Conservation (phyloP, 2,888 invertebrate genomes). For the Lepidochitona cinerea region DNA sequence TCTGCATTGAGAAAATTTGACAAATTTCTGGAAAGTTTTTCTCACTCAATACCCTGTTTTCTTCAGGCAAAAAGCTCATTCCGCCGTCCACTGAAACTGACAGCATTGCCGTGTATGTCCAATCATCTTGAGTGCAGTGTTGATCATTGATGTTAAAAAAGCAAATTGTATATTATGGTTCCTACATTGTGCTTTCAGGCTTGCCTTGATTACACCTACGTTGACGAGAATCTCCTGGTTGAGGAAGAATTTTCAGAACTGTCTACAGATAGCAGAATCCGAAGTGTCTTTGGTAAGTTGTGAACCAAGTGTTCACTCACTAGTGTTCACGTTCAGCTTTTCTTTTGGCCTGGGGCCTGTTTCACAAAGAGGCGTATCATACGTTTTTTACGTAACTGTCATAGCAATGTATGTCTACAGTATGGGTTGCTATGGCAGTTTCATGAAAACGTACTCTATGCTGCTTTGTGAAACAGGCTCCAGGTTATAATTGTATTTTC, state of each 20-base stretch:
- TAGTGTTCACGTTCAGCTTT: not conserved
- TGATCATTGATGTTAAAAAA: not conserved
- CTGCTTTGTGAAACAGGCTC: too few species aligned
- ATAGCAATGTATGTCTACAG: too few species aligned
- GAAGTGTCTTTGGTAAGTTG: constrained; percentile 42
- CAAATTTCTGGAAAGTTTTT: too few species aligned
- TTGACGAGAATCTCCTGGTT: constrained; percentile 47
- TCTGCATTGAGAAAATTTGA: not conserved
- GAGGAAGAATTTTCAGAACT: constrained; percentile 47
- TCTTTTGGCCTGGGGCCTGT: not conserved
- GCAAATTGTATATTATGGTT: not conserved
- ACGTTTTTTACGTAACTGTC: too few species aligned
- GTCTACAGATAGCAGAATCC: constrained; percentile 38
- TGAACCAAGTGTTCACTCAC: not conserved
- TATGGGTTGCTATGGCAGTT: too few species aligned
- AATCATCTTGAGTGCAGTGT: too few species aligned
- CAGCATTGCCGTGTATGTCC: too few species aligned
- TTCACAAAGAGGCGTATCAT: too few species aligned
- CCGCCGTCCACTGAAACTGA: too few species aligned
- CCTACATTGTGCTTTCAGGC: constrained; percentile 37
- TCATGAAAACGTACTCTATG: too few species aligned
- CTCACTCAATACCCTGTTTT: too few species aligned
- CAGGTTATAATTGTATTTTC: not conserved
- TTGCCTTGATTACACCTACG: constrained; percentile 52
- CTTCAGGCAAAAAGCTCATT: too few species aligned